These are phyloP conservation scores for Lycorma delicatula DNA, from an alignment of 1,140 invertebrate genomes.

Conservation along the genomic window DNA sequence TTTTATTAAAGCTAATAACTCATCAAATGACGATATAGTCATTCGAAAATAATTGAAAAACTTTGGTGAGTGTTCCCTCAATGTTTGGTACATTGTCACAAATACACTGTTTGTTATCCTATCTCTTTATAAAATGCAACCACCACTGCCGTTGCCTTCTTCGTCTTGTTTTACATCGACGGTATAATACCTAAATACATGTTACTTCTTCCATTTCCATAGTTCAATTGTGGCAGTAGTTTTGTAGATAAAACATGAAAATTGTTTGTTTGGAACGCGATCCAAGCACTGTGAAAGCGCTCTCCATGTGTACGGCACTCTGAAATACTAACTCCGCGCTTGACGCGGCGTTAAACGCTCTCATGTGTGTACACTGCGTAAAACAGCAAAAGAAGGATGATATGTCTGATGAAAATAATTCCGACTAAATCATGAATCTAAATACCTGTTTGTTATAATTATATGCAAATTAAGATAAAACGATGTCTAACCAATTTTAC, in stretches of 20 bases:
- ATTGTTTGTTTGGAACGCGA: too few relatives aligned
- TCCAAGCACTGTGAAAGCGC: too few relatives aligned
- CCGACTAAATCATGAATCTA: too few relatives aligned
- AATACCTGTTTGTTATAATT: too few relatives aligned
- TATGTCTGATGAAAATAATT: too few relatives aligned
- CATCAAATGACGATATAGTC: constrained; percentile 36
- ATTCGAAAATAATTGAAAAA: constrained; percentile 29
- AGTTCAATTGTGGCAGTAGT: not conserved
- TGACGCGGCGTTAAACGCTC: constrained; percentile 2
- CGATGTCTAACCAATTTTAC: too few relatives aligned
- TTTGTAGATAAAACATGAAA: not conserved
- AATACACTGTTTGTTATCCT: constrained; percentile 1
- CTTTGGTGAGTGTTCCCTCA: not conserved
- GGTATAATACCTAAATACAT: not conserved
- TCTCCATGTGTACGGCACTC: constrained; percentile 4
- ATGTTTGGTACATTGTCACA: constrained; percentile 5
- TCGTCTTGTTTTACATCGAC: constrained; percentile 6
- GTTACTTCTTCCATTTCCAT: constrained; percentile 3
- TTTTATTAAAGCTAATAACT: not conserved
- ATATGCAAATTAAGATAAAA: too few relatives aligned
- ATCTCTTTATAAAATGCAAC: not conserved
- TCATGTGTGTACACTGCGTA: constrained; percentile 1
- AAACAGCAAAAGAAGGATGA: too few relatives aligned
- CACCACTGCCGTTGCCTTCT: constrained; percentile 8
- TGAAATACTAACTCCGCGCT: not conserved